Evolutionary conservation across 2,797 vertebrate genomes (phyloP).

Genomic region (Lepilemur septentrionalis): DNA sequence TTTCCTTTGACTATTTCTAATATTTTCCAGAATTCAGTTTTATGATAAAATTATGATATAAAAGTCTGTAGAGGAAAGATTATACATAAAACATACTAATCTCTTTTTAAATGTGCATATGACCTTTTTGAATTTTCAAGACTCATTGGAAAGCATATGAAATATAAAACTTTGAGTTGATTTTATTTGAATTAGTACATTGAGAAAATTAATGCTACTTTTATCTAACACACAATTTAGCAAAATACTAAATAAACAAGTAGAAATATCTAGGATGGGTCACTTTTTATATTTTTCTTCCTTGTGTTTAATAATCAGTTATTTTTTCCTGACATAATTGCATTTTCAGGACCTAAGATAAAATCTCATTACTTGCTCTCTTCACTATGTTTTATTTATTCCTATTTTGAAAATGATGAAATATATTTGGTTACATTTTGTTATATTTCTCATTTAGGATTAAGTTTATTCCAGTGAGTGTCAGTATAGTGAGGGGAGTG

Average conservation of each 20-base stretch:
- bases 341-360: neutral
- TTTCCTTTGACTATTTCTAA: neutral
- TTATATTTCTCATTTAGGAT: neutral
- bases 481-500: neutral
- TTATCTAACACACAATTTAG: neutral
- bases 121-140: neutral
- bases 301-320: neutral
- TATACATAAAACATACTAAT: neutral
- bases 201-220: neutral
- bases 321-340: neutral
- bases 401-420: neutral
- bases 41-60: neutral
- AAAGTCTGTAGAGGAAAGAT: neutral
- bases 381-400: neutral
- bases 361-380: neutral
- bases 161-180: neutral
- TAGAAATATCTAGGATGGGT: neutral
- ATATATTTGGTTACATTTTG: neutral
- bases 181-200: neutral
- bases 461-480: neutral
- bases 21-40: neutral
- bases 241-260: neutral
- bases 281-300: neutral
- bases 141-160: neutral
- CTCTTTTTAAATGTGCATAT: neutral